Evolutionary conservation across 2,113 vertebrate genomes (phyloP).

Genomic region (Paratilapia polleni): DNA sequence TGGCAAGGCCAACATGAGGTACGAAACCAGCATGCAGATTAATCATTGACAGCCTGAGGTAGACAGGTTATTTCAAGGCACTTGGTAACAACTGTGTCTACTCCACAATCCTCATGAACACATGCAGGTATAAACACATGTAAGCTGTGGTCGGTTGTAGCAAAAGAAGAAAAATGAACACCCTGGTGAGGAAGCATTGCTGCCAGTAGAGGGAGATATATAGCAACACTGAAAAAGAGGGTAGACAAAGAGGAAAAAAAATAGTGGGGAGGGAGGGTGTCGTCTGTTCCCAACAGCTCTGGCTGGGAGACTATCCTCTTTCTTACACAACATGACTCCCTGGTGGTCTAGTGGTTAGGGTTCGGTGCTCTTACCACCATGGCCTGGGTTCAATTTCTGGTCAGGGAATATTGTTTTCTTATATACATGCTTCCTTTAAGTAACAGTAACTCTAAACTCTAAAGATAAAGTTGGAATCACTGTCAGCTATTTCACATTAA

Average conservation of each 20-base stretch:
- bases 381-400: slow-evolving; percentile 69
- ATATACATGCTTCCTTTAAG: too few relatives aligned
- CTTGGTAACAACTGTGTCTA: background rate
- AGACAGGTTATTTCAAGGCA: background rate
- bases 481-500: background rate
- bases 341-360: slow-evolving; percentile 79
- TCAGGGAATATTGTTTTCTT: slow-evolving; percentile 30
- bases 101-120: background rate
- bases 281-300: background rate
- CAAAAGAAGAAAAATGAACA: background rate
- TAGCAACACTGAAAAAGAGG: background rate
- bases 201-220: slow-evolving; percentile 43
- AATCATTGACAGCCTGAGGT: background rate
- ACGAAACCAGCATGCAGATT: slow-evolving; percentile 7
- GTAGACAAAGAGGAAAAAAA: background rate
- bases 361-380: slow-evolving; percentile 69
- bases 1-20: background rate
- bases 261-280: background rate
- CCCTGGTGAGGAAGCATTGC: background rate
- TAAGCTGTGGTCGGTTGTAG: background rate
- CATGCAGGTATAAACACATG: background rate
- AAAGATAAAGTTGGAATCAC: background rate
- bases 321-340: accelerated
- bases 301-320: background rate
- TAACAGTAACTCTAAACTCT: background rate